Conservation (phyloP, 2,888 invertebrate species). For the Lypha dubia region DNA sequence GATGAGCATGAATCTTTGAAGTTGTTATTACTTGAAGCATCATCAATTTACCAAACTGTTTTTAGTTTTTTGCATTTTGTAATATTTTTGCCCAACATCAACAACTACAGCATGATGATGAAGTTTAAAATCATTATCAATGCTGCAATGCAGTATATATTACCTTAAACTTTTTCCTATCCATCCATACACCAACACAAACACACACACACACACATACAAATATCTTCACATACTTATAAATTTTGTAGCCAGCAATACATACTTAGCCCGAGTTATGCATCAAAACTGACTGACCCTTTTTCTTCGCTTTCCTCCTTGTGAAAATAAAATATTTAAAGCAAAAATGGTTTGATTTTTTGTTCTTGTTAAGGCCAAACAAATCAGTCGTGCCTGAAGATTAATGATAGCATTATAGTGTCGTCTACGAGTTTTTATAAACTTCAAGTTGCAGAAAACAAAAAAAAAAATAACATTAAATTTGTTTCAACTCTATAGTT, state of each 20-base stretch:
- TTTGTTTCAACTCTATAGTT: slow-evolving; percentile 63
- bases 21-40: slow-evolving; percentile 72
- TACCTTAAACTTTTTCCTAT: slow-evolving; percentile 69
- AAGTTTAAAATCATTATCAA: slow-evolving; percentile 56
- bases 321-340: slow-evolving; percentile 48
- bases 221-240: not conserved
- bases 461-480: slow-evolving; percentile 55
- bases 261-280: slow-evolving; percentile 60
- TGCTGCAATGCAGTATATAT: slow-evolving; percentile 72
- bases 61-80: not conserved
- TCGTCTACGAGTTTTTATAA: slow-evolving; percentile 75
- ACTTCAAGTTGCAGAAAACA: slow-evolving; percentile 64
- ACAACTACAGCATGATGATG: slow-evolving; percentile 37
- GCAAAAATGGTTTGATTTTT: slow-evolving; percentile 32
- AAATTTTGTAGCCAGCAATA: not conserved
- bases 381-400: slow-evolving; percentile 82
- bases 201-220: not conserved
- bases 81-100: slow-evolving; percentile 31
- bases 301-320: slow-evolving; percentile 46
- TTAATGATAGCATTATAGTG: slow-evolving; percentile 82
- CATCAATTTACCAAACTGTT: slow-evolving; percentile 67
- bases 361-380: slow-evolving; percentile 78
- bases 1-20: slow-evolving; percentile 72
- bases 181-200: not conserved
- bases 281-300: slow-evolving; percentile 69